Base-by-base conservation (phyloP, 2,113 vertebrate species). In the Planiliza haematocheilus region DNA sequence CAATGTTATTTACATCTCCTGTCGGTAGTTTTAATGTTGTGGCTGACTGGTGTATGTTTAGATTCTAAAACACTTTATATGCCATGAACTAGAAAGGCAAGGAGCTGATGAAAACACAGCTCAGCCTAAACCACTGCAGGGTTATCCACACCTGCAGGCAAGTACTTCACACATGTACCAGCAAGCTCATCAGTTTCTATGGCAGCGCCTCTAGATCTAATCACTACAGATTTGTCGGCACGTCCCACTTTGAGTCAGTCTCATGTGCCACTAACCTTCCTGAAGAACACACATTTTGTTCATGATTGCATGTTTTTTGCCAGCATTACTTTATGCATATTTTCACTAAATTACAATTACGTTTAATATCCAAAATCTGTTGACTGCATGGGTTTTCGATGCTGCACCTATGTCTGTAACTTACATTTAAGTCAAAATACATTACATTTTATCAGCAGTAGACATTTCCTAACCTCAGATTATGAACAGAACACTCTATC, bases 141-240 rank as follows among this genome's bases (percentile, higher is more conserved):
- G n/a, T 58, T 43, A 41, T 46, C 38, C 2, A 38, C 64, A 58
- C 13, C 18, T 37, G 20, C 4, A 46, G 12, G 21, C n/a, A 51
- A 2, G 4, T 10, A 41, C 64, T 34, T 36, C 10, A 70, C 10
- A 1, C 24, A 46, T 6, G 18, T 17, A 41, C 10, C 61, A 17
- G 48, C 18, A 38, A 30, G 38, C 16, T 53, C 18, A 53, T 68
- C 51, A 20, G 71, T 74, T 81, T 59, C 62, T 82, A 58, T 79
- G 42, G 68, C 41, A 43, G 39, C 45, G 17, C 3, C 17, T 62
- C 9, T 2, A 46, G 55, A 50, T 55, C 5, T 39, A 16, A 71
- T 72, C 60, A 59, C 24, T 43, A 18, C 39, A 21, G 10, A 7
- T 13, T 50, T 70, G 17, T 50, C 7, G 45, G 58, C 17, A 59